These are phyloP conservation scores for Pelvicachromis taeniatus DNA, from an alignment of 2,113 vertebrate species.

Conservation along the genomic window DNA sequence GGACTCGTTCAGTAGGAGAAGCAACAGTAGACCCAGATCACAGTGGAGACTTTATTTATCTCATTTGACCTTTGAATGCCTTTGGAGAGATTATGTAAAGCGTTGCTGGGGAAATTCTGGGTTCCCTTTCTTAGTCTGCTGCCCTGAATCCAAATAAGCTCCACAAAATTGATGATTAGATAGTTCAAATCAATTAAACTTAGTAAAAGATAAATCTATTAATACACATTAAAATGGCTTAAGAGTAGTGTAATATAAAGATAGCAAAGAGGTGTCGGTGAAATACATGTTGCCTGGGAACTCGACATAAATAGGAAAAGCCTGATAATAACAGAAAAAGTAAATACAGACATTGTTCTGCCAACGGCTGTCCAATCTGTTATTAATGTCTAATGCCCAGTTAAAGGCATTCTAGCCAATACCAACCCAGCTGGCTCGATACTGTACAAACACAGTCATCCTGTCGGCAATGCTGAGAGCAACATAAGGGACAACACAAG, in stretches of 20 bases:
- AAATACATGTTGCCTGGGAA: not conserved
- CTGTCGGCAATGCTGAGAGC: constrained; percentile 48
- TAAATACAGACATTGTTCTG: constrained; percentile 45
- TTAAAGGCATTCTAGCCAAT: constrained; percentile 37
- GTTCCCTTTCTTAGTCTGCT: not conserved
- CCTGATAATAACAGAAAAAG: constrained; percentile 22
- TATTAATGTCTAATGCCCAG: constrained; percentile 54
- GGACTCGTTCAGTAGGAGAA: not conserved
- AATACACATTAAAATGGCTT: not conserved
- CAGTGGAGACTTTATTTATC: not conserved
- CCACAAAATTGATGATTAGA: not conserved
- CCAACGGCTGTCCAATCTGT: constrained; percentile 51
- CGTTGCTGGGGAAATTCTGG: not conserved
- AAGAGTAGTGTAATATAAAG: not conserved
- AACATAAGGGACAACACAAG: constrained; percentile 67
- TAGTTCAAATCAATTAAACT: not conserved
- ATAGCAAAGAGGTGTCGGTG: not conserved
- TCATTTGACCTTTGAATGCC: not conserved
- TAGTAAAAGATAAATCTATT: not conserved
- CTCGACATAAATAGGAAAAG: constrained; percentile 8
- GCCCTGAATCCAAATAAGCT: not conserved
- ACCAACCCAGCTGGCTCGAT: constrained; percentile 44
- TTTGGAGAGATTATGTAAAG: not conserved
- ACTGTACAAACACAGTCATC: constrained; percentile 62
- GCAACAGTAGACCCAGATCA: not conserved